These are phyloP conservation scores for Palythoa grandiflora DNA, from an alignment of 92 coral and sea anemone species.

Conservation along the genomic window DNA sequence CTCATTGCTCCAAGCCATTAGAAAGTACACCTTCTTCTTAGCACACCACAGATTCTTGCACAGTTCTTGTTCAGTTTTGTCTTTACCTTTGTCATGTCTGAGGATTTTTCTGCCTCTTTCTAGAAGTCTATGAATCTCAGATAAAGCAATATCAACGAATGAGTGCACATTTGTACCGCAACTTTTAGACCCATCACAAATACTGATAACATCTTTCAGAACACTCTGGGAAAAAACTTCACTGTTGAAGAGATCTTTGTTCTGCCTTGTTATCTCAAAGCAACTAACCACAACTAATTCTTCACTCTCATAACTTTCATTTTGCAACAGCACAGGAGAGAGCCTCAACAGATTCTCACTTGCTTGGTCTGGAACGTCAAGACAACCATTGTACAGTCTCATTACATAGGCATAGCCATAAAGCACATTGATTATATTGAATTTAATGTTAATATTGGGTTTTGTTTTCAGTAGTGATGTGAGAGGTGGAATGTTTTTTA, in stretches of 20 bases:
- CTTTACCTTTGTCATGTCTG: slow-evolving; percentile 30
- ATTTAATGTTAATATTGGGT: slow-evolving; percentile 71
- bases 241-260: slow-evolving; percentile 76
- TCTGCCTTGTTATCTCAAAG: slow-evolving; percentile 65
- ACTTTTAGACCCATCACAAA: slow-evolving; percentile 57
- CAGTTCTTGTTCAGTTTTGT: slow-evolving; percentile 51
- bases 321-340: slow-evolving; percentile 78
- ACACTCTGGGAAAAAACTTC: slow-evolving; percentile 75
- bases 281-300: slow-evolving; percentile 74
- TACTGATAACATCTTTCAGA: slow-evolving; percentile 67
- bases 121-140: slow-evolving; percentile 81
- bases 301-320: slow-evolving; percentile 74
- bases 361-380: slow-evolving; percentile 71
- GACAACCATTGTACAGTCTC: slow-evolving; percentile 89
- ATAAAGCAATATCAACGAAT: slow-evolving; percentile 80
- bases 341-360: slow-evolving; percentile 70
- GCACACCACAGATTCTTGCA: slow-evolving; percentile 83
- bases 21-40: slow-evolving; percentile 87
- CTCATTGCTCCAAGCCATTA: slow-evolving; percentile 79
- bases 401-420: slow-evolving; percentile 88
- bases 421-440: slow-evolving; percentile 77
- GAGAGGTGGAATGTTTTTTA: slow-evolving; percentile 63
- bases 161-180: neutral
- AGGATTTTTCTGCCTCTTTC: slow-evolving; percentile 56
- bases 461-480: slow-evolving; percentile 53